Evolutionary conservation across 2,888 invertebrate genomes (phyloP).

Genomic region (Chelonus formosanus): DNA sequence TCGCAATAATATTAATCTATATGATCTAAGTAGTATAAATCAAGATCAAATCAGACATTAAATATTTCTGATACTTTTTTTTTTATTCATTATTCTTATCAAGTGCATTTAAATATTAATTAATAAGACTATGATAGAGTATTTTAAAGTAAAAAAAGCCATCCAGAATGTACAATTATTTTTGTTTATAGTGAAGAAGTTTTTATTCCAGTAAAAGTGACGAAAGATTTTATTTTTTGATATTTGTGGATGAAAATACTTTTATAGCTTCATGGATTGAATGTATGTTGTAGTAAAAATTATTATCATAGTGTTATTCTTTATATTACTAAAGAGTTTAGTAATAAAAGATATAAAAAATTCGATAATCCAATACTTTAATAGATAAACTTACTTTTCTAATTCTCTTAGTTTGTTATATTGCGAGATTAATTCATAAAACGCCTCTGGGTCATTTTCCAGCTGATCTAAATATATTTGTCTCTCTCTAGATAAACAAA

Average conservation of each 20-base stretch:
- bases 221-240: too few relatives aligned
- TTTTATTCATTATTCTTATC: too few relatives aligned
- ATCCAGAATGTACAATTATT: too few relatives aligned
- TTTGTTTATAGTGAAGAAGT: too few relatives aligned
- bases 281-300: too few relatives aligned
- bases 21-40: too few relatives aligned
- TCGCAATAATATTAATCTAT: too few relatives aligned
- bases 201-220: background rate
- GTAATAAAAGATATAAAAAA: background rate
- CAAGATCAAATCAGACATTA: too few relatives aligned
- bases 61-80: too few relatives aligned
- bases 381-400: conserved; percentile 74
- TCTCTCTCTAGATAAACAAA: conserved; percentile 37
- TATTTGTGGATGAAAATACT: too few relatives aligned
- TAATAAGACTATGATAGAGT: background rate
- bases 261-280: too few relatives aligned
- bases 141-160: background rate
- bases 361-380: conserved; percentile 35
- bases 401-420: conserved; percentile 66
- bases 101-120: too few relatives aligned
- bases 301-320: conserved; percentile 15
- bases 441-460: conserved; percentile 79
- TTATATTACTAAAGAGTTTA: conserved; percentile 34
- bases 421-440: conserved; percentile 74
- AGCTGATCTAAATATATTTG: conserved; percentile 55